phyloP scores from a whole-genome alignment of 2,797 vertebrate genomes.

The Acomys russatus region DNA sequence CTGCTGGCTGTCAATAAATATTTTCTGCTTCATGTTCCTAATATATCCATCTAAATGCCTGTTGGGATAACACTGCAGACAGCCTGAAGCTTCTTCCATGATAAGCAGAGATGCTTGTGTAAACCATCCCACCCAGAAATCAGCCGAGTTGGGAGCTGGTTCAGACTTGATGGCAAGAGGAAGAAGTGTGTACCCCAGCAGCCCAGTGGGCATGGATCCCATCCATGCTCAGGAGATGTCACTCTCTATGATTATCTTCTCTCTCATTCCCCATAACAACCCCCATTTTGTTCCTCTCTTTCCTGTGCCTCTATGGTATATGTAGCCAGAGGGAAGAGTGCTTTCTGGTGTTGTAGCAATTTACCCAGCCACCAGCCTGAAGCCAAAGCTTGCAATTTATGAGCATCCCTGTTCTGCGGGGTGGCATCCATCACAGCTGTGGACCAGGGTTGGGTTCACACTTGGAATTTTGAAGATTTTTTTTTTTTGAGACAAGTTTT shows the following conservation, averaged over 20 bases:
- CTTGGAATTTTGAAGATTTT: not conserved
- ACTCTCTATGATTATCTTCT: not conserved
- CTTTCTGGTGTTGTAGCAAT: not conserved
- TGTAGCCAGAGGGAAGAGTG: not conserved
- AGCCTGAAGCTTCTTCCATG: conserved; percentile 2
- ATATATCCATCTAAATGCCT: conserved; percentile 57
- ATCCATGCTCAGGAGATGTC: not conserved
- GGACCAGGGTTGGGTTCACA: not conserved
- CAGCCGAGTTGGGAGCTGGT: not conserved
- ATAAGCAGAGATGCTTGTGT: not conserved
- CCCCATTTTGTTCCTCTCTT: not conserved
- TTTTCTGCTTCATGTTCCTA: conserved; percentile 58
- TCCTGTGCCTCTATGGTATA: not conserved
- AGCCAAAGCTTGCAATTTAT: not conserved
- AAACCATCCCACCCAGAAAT: not conserved
- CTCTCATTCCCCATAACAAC: not conserved
- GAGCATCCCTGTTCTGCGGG: not conserved
- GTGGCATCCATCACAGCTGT: not conserved
- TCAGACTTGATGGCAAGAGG: not conserved
- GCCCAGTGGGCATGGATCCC: accelerated
- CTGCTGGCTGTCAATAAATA: conserved; percentile 55
- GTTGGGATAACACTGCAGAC: not conserved
- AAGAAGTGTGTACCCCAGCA: not conserved
- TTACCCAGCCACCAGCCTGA: not conserved
- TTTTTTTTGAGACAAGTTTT: not conserved